These are phyloP conservation scores for Australoheros facetus DNA, from an alignment of 2,797 vertebrate species.

Conservation along the genomic window DNA sequence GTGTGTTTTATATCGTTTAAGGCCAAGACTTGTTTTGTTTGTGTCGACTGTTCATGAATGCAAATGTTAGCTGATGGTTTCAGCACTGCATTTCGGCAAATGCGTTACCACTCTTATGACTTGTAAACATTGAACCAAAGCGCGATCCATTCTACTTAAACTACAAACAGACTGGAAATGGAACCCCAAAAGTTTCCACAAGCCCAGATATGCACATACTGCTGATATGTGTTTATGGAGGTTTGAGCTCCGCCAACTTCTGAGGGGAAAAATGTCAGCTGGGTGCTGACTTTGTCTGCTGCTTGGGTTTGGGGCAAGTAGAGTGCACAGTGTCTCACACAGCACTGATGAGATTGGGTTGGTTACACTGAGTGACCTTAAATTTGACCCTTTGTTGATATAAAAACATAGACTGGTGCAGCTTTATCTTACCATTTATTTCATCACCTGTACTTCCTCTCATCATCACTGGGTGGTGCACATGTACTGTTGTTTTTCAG, in stretches of 20 bases:
- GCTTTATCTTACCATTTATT: accelerated
- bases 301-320: background rate
- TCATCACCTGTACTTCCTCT: slow-evolving; percentile 12
- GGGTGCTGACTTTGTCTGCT: background rate
- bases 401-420: background rate
- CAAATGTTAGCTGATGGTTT: too few species aligned
- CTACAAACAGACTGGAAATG: too few species aligned
- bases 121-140: too few species aligned
- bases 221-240: too few species aligned
- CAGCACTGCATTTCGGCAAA: too few species aligned
- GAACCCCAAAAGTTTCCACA: too few species aligned
- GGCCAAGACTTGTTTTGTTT: too few species aligned
- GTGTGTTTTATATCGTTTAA: background rate
- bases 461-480: slow-evolving; percentile 50
- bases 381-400: background rate
- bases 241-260: background rate
- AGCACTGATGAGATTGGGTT: background rate
- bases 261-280: background rate
- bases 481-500: slow-evolving; percentile 6
- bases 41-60: too few species aligned
- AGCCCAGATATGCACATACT: too few species aligned
- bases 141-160: too few species aligned
- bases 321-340: background rate
- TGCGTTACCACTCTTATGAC: too few species aligned
- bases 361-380: background rate